Conservation (phyloP, 2,797 vertebrate genomes). For the Babyrousa celebensis region DNA sequence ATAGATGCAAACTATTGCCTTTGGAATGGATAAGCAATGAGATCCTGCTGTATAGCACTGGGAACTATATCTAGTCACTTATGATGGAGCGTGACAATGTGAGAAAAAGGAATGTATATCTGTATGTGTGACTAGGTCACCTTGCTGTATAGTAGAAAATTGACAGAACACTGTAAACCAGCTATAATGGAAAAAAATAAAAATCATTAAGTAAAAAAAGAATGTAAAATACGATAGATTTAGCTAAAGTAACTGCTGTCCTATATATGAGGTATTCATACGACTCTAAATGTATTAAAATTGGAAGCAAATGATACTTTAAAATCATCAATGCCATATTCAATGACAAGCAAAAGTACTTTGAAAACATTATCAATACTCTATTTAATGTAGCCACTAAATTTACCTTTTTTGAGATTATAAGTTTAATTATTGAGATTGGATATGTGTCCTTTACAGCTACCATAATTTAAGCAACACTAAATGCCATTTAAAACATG, state of each 20-base stretch:
- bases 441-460: slow-evolving; percentile 64
- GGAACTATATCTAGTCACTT: too few relatives aligned
- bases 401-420: slow-evolving; percentile 79
- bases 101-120: too few relatives aligned
- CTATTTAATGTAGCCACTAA: slow-evolving; percentile 50
- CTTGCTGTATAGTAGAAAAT: too few relatives aligned
- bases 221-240: neutral
- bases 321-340: neutral
- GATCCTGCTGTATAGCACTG: too few relatives aligned
- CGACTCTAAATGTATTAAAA: slow-evolving; percentile 37
- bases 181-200: too few relatives aligned
- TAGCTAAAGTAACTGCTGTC: neutral
- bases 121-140: too few relatives aligned
- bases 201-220: slow-evolving; percentile 5
- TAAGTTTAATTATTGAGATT: slow-evolving; percentile 69
- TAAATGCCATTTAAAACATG: slow-evolving; percentile 68
- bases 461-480: slow-evolving; percentile 75
- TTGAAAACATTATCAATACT: neutral
- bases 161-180: too few relatives aligned
- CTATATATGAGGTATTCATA: neutral
- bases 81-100: too few relatives aligned
- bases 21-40: too few relatives aligned
- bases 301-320: slow-evolving; percentile 37
- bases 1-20: too few relatives aligned
- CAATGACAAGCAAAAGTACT: slow-evolving; percentile 9